phyloP scores from a whole-genome alignment of 2,797 vertebrate genomes.

The Pyrrhura leucotis region DNA sequence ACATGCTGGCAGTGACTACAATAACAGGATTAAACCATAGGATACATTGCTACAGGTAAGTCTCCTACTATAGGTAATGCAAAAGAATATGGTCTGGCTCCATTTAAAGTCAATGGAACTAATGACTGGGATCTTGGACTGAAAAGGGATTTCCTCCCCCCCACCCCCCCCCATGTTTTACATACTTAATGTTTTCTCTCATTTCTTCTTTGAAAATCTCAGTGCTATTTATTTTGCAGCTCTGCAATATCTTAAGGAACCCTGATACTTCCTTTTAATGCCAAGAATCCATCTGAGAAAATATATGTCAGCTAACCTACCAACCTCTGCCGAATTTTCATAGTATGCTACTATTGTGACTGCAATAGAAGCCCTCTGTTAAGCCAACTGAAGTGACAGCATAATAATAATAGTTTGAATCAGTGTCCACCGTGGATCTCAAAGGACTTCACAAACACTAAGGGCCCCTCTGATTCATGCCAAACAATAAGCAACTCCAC shows the following conservation, averaged over 20 bases:
- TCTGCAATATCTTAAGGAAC: neutral
- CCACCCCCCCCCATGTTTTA: neutral
- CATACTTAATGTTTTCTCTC: neutral
- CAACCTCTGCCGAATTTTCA: constrained; percentile 25
- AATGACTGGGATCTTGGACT: neutral
- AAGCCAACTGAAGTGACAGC: constrained; percentile 6
- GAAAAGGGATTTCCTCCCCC: neutral
- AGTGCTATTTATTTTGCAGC: constrained; percentile 1
- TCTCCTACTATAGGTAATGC: constrained; percentile 53
- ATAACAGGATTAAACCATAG: constrained; percentile 78
- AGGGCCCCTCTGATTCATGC: neutral
- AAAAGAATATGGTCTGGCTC: constrained; percentile 26
- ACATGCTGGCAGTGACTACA: constrained; percentile 85
- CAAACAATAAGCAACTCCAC: neutral
- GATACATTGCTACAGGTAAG: constrained; percentile 58
- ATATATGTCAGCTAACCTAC: neutral
- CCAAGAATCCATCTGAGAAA: neutral
- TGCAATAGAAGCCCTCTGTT: neutral
- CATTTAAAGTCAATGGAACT: constrained; percentile 35
- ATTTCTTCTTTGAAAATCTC: constrained; percentile 24
- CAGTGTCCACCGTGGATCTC: neutral
- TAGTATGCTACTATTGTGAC: neutral
- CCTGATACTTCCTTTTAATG: neutral
- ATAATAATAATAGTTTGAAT: constrained; percentile 3
- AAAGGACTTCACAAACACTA: neutral